Evolutionary conservation across 2,888 invertebrate species (phyloP), one percentile per base, ranked within the genome.

Genomic region (Amphipoea oculea): DNA sequence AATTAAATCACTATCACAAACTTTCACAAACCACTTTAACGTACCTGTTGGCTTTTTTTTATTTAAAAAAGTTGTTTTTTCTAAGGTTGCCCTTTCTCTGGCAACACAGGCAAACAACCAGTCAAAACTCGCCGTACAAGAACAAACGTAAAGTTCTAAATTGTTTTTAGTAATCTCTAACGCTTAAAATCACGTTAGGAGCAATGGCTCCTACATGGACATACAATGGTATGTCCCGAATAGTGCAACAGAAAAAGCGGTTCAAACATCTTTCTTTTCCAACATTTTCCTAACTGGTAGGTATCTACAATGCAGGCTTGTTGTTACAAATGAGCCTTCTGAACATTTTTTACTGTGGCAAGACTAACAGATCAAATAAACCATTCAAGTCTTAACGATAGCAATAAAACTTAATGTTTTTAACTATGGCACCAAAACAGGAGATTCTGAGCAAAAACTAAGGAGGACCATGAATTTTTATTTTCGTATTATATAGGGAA

Each of bases 321-420:
- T 51, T 36, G 57, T 36, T 0, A 17, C 17, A 57, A 75, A 29
- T 69, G 1, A 36, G 0, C 23, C 86, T 86, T 76, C 83, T 85
- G 60, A 48, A 12, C 1, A 42, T 48, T 62, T 36, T 73, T 2
- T 40, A 23, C n/a, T 23, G 54, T 79, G 82, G 48, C 73, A 63
- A 76, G n/a, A 83, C 74, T 63, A 73, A 86, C 86, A 86, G 73
- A 86, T 86, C 83, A 85, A 86, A 85, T 86, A 86, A 85, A 85
- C 74, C 76, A 83, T 77, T 77, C 79, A 62, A 75, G 77, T 62
- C 85, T 79, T 86, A 85, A 86, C 85, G 79, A 86, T 85, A 77
- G 65, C 60, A 76, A 86, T 85, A 86, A 85, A 85, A 85, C 76
- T 85, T 85, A 85, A 85, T 85, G 85, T 79, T 83, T 83, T 85